Evolutionary conservation across 37 sponge, comb jelly and placozoan species (phyloP).

Genomic region (Haliclona indistincta): DNA sequence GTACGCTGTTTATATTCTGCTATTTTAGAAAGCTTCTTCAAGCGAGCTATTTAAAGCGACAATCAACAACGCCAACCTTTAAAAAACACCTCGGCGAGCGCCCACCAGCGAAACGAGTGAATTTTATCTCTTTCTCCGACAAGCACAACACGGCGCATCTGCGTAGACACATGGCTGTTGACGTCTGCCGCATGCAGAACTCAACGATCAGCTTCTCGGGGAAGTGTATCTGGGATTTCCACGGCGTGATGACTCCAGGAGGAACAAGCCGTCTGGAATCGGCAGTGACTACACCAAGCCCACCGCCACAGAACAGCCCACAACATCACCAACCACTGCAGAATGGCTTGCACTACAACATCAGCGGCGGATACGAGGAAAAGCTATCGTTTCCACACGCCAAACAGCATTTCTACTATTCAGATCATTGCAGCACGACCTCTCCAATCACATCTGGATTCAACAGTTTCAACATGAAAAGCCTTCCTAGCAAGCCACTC

Average conservation of each 20-base stretch:
- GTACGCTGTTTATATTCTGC: too few relatives aligned
- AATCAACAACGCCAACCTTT: too few relatives aligned
- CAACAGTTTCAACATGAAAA: neutral
- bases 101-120: too few relatives aligned
- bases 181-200: slow-evolving; percentile 28
- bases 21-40: too few relatives aligned
- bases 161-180: slow-evolving; percentile 55
- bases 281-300: slow-evolving; percentile 5
- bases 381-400: neutral
- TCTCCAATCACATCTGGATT: neutral
- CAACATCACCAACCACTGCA: neutral
- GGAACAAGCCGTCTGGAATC: neutral
- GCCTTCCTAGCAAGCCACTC: too few relatives aligned
- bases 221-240: slow-evolving; percentile 41
- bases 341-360: neutral
- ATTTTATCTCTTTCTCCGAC: too few relatives aligned
- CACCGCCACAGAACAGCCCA: neutral
- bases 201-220: slow-evolving; percentile 27
- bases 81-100: too few relatives aligned
- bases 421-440: too few relatives aligned
- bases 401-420: neutral
- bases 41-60: too few relatives aligned
- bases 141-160: too few relatives aligned
- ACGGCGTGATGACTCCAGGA: slow-evolving; percentile 32
- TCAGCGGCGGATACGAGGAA: neutral